Percentiles rank a stretch among this genome's conserved stretches.
Evolutionary conservation across 2,888 invertebrate species (phyloP).

Genomic region (Scaptomyza flava): DNA sequence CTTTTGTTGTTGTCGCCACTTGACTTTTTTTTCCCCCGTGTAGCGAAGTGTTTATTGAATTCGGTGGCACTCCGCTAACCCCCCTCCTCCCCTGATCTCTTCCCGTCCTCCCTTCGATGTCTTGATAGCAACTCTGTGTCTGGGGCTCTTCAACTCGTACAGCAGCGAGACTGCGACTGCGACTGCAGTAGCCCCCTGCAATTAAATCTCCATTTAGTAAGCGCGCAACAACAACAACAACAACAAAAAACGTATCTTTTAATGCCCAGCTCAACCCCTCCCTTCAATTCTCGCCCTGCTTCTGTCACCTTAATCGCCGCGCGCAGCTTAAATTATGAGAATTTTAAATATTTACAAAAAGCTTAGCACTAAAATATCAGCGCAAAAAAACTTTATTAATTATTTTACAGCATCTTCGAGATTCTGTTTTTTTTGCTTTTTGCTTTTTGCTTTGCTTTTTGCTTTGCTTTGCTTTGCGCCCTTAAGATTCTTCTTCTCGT

Average conservation of each 20-base stretch:
- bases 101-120: not conserved
- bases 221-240: slow-evolving; percentile 24
- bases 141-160: slow-evolving; percentile 31
- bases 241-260: slow-evolving; percentile 64
- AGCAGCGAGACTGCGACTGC: slow-evolving; percentile 8
- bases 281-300: not conserved
- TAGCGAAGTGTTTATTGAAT: slow-evolving; percentile 78
- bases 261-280: slow-evolving; percentile 43
- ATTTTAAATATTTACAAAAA: slow-evolving; percentile 80
- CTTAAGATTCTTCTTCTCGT: slow-evolving; percentile 37
- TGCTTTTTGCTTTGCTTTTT: slow-evolving; percentile 27
- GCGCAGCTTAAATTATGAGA: slow-evolving; percentile 77
- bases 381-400: slow-evolving; percentile 80
- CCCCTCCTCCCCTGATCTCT: not conserved
- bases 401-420: slow-evolving; percentile 74
- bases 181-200: slow-evolving; percentile 65
- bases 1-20: slow-evolving; percentile 58
- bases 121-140: slow-evolving; percentile 66
- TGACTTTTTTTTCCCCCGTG: slow-evolving; percentile 75
- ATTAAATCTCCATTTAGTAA: slow-evolving; percentile 80
- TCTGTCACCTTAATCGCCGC: slow-evolving; percentile 65
- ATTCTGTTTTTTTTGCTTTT: slow-evolving; percentile 31
- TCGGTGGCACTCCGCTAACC: slow-evolving; percentile 72
- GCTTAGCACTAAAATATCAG: slow-evolving; percentile 66
- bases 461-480: slow-evolving; percentile 28